Conservation (phyloP, 2,888 invertebrate species). For the Drosophila neotestacea region DNA sequence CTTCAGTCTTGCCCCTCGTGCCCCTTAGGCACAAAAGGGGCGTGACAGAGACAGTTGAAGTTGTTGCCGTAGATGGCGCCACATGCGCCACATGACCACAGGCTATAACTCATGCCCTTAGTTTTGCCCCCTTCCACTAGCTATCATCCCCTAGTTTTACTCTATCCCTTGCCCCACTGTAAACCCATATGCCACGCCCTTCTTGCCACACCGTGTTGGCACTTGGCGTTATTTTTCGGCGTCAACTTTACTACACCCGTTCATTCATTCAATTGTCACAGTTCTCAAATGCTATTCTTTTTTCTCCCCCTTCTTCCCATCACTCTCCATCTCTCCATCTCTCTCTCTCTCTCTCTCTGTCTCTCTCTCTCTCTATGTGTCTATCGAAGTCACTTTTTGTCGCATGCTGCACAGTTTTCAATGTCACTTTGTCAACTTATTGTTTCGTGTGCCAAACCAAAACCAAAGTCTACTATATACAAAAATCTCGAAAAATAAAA, state of each 20-base stretch:
- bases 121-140: not conserved
- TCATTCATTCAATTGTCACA: conserved; percentile 67
- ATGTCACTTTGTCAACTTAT: conserved; percentile 67
- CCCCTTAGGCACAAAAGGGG: conserved; percentile 18
- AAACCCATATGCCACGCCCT: not conserved
- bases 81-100: conserved; percentile 67
- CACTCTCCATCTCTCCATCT: not conserved
- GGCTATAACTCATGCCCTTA: conserved; percentile 58
- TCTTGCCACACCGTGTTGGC: conserved; percentile 27
- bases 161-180: not conserved
- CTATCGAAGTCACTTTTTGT: conserved; percentile 35
- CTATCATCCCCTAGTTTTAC: no score
- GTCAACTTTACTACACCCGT: conserved; percentile 63
- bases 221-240: conserved; percentile 69
- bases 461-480: conserved; percentile 44
- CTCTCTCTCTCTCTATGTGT: not conserved
- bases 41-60: conserved; percentile 10
- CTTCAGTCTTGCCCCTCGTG: no score
- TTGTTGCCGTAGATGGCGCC: conserved; percentile 53
- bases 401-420: conserved; percentile 53
- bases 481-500: conserved; percentile 1
- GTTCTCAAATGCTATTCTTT: conserved; percentile 24
- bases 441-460: conserved; percentile 55
- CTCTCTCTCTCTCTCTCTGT: not conserved
- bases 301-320: not conserved